phyloP scores from a whole-genome alignment of 2,113 vertebrate genomes.

The Pedetes capensis region DNA sequence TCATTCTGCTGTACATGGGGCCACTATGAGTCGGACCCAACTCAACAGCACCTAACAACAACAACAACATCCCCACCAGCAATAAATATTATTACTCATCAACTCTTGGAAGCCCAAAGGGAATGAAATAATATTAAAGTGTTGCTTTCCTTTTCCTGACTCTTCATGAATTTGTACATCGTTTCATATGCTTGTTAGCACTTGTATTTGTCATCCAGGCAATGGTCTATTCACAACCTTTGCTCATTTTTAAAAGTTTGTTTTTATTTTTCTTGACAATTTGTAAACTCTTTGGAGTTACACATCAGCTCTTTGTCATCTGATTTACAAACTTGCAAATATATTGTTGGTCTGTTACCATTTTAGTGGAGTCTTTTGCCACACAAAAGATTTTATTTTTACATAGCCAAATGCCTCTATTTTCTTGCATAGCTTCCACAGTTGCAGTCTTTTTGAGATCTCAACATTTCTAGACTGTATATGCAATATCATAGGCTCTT shows the following conservation, averaged over 20 bases:
- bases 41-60: too few relatives aligned
- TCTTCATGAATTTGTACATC: neutral
- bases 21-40: too few relatives aligned
- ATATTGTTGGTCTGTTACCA: neutral
- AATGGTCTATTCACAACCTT: neutral
- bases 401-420: neutral
- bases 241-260: slow-evolving; percentile 8
- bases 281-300: neutral
- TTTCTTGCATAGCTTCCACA: neutral
- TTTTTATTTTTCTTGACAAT: slow-evolving; percentile 49
- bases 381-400: neutral
- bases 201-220: neutral
- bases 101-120: neutral
- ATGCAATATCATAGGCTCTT: neutral
- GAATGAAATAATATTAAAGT: neutral
- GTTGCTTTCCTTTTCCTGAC: neutral
- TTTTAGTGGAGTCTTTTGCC: neutral
- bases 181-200: neutral
- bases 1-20: too few relatives aligned
- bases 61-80: neutral
- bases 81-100: slow-evolving; percentile 40
- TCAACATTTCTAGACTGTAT: slow-evolving; percentile 6
- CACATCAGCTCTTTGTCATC: neutral
- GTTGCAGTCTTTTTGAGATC: neutral
- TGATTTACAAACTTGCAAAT: slow-evolving; percentile 30